Base-by-base conservation (phyloP, 1,140 invertebrate species). In the Archivesica marissinica region DNA sequence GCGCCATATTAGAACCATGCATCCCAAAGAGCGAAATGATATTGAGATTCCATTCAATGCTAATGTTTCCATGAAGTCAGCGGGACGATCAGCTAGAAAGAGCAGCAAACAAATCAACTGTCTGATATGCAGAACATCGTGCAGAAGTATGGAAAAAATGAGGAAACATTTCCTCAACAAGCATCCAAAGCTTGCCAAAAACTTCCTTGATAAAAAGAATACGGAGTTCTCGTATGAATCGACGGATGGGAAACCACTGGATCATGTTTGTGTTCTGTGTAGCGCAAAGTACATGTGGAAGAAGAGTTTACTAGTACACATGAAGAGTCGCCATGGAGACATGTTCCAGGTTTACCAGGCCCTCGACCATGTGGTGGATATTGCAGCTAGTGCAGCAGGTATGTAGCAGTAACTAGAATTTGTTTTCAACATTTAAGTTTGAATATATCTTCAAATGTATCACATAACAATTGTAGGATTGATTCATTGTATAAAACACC, bases 291-390 rank as follows among this genome's bases (percentile, higher is more conserved):
- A 79, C 35, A 38, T 79, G 54, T 79, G 76, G 76, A 61, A 66
- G 76, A 79, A 79, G 23, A 70, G 64, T 28, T 47, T 81, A 39
- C 66, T 68, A 23, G 44, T 72, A 20, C 79, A 81, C 30, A 70
- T 81, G 11, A 81, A 72, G 33, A 38, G 25, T 66, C 50, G 35
- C 0, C 79, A 81, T 41, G 6, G 23, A 20, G 50, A 56, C 3
- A 56, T 52, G 20, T 50, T 35, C 11, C 23, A 72, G 0, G 66
- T 72, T 23, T 81, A 81, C 61, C 41, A 52, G 30, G 47, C 66
- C 0, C 20, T 81, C 17, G 79, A 81, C 15, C 56, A 72, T 35
- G 15, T 81, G 9, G 30, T 72, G 23, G 79, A 81, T 35, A 81
- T 70, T 52, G 79, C 72, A 1, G 38, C 35, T 15, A 9, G 39